phyloP scores from a whole-genome alignment of 2,797 vertebrate genomes.

The Rhinophrynus dorsalis region DNA sequence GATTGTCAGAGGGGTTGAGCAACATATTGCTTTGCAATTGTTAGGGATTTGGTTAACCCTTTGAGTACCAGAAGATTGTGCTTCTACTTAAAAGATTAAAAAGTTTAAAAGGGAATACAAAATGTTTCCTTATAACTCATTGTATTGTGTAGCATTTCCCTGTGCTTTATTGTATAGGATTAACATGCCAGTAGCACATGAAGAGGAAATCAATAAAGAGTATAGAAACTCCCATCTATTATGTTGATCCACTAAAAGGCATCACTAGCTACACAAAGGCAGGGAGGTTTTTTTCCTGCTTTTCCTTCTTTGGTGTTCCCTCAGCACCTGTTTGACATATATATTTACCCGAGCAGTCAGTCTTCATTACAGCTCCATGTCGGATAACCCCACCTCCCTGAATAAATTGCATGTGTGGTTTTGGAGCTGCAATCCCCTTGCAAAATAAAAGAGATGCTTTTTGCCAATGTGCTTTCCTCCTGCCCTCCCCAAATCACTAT shows the following conservation, averaged over 20 bases:
- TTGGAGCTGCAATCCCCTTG: conserved; percentile 19
- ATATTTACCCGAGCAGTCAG: conserved; percentile 27
- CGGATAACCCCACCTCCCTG: conserved; percentile 12
- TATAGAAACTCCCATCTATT: not conserved
- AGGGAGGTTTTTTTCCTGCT: not conserved
- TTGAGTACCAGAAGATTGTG: too few species aligned
- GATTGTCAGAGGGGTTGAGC: too few species aligned
- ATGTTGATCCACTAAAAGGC: not conserved
- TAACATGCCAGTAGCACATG: not conserved
- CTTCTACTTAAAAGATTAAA: too few species aligned
- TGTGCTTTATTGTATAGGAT: too few species aligned
- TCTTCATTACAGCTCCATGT: conserved; percentile 22
- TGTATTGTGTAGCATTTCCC: too few species aligned
- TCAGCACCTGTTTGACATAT: conserved; percentile 43
- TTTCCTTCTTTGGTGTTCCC: not conserved
- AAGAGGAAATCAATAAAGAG: not conserved
- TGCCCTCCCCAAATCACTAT: conserved; percentile 53
- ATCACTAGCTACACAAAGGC: not conserved
- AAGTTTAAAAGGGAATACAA: too few species aligned
- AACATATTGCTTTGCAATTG: too few species aligned
- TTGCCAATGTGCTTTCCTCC: conserved; percentile 31
- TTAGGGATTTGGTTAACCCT: too few species aligned
- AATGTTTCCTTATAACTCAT: too few species aligned
- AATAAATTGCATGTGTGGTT: conserved; percentile 39
- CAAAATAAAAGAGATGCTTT: conserved; percentile 43